Evolutionary conservation across 2,113 vertebrate species (phyloP), one percentile per base, ranked within the genome.

Genomic region (Vidua macroura): DNA sequence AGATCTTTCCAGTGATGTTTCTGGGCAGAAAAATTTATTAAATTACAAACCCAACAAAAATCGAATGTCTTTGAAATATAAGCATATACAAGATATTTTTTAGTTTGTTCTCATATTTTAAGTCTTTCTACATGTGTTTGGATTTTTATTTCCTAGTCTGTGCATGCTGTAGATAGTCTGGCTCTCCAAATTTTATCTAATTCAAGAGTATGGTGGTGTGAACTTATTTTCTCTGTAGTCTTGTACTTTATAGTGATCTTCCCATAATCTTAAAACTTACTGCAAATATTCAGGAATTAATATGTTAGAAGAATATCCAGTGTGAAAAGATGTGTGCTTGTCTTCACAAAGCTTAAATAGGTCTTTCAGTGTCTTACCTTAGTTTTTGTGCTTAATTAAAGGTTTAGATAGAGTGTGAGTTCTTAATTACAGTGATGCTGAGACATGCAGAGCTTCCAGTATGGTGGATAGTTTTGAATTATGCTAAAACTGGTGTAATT

Each of bases 381-480:
- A 49, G 1, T 59, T 93, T 93, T 80, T 76, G 25, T 85, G 46
- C 74, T 75, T 97, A 95, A 95, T 94, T 94, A 92, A 78, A 92
- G 73, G 75, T 64, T 90, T 80, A 85, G 72, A 27, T 1, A 4
- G 44, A 89, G 76, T 27, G 15, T 78, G 44, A 60, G 55, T 90
- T 93, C 68, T 86, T 75, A 93, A 95, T 96, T 95, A 86, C 1
- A 91, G 44, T 48, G 69, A 72, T 80, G 92, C 75, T 37, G 52
- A 77, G 70, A 49, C 27, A 12, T 35, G 52, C 46, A 51, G 83
- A 89, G 46, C 83, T 88, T 91, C 92, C 59, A 37, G 21, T 44
- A 5, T 24, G 59, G 74, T n/a, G 44, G 27, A 67, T 24, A 35
- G 27, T 48, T 92, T 56, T 64, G 77, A 73, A 49, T 84, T 86